Evolutionary conservation across 2,888 invertebrate species (phyloP).

Genomic region (Cheilosia vernalis): DNA sequence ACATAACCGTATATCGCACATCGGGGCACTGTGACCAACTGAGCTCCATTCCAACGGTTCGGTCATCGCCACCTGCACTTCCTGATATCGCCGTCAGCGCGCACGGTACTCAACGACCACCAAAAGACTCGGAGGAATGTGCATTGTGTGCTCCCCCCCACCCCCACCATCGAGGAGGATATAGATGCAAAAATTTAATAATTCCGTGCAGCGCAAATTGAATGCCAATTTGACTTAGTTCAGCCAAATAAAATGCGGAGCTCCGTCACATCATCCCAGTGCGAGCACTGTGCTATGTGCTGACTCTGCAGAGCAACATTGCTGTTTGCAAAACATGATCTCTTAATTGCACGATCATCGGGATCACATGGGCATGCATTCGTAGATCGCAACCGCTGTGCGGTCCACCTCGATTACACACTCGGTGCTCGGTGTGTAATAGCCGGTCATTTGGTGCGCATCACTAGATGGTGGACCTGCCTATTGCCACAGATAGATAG

Average conservation of each 20-base stretch:
- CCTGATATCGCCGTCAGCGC: constrained; percentile 39
- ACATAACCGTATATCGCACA: constrained; percentile 12
- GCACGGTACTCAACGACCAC: constrained; percentile 48
- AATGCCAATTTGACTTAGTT: constrained; percentile 71
- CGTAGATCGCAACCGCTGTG: constrained; percentile 48
- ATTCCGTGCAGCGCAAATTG: constrained; percentile 57
- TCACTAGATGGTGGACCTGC: constrained; percentile 18
- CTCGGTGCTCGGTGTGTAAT: constrained; percentile 57
- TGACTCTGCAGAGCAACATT: background rate
- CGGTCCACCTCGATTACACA: constrained; percentile 59
- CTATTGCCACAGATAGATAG: constrained; percentile 56
- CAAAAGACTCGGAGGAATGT: constrained; percentile 25
- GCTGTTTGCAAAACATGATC: constrained; percentile 67
- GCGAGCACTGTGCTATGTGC: constrained; percentile 1
- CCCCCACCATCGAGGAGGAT: background rate
- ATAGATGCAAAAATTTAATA: constrained; percentile 44
- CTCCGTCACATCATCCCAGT: constrained; percentile 34
- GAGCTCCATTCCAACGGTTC: constrained; percentile 31
- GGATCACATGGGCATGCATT: constrained; percentile 61
- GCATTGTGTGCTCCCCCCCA: constrained; percentile 1
- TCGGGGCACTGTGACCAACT: constrained; percentile 18
- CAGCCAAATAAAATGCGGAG: constrained; percentile 69
- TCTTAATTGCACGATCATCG: constrained; percentile 72
- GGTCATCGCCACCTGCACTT: constrained; percentile 33
- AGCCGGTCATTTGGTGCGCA: constrained; percentile 68